Evolutionary conservation across 2,888 invertebrate species (phyloP), one percentile per base, ranked within the genome.

Genomic region (Schrankia costaestrigalis): DNA sequence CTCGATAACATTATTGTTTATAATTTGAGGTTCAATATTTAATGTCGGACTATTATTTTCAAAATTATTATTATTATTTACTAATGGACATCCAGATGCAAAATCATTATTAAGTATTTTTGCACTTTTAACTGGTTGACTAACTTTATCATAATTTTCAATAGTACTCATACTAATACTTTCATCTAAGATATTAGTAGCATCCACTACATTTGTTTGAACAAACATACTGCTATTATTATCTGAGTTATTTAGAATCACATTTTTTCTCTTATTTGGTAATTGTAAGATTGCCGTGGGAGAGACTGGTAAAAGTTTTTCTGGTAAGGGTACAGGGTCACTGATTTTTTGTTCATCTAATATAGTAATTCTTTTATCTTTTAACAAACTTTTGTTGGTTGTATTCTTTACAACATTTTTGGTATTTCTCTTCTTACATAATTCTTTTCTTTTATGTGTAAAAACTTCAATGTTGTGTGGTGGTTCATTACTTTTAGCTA

Each of bases 321-420:
- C n/a, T n/a, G 33, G 33, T 5, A 22, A 41, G 47, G 3, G 12
- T 12, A 35, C 5, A 10, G 26, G 76, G 10, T 67, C 46, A 11
- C 52, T 57, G 26, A 85, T 69, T 40, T 61, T 77, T 46, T 77
- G 71, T 46, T 83, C 76, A 19, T 82, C 82, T 53, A 85, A 44
- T 33, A 86, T 84, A 46, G 49, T 69, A 4, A 85, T 61, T 58
- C 61, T 75, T 23, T 66, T 61, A 55, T 60, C 64, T 8, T 62
- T 56, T 19, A 25, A 6, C 4, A 32, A 9, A 58, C 54, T 38
- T 26, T 18, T 34, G 12, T 5, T 22, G 26, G 13, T 24, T 21
- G 30, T 26, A 1, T 21, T 32, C 19, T 25, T 37, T 3, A n/a
- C n/a, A n/a, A n/a, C n/a, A 23, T 4, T 13, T 25, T 25, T 10